Conservation (phyloP, 2,113 vertebrate species). For the Thinocorus orbignyianus region DNA sequence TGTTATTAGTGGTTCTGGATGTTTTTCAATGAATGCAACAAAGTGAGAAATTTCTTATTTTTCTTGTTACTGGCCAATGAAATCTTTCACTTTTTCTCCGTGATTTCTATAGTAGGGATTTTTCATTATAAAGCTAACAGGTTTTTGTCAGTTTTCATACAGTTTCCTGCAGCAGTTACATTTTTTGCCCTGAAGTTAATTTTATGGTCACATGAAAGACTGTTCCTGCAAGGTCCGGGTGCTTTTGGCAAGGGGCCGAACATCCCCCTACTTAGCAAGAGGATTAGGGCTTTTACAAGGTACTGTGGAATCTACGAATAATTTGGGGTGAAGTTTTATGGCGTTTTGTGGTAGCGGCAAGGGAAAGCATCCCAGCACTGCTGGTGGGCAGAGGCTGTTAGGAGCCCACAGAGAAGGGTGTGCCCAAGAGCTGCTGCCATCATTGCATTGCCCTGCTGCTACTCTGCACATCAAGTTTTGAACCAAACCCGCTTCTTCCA, state of each 20-base stretch:
- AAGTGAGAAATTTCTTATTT: neutral
- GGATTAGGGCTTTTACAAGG: neutral
- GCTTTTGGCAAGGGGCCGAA: neutral
- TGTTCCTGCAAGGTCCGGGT: neutral
- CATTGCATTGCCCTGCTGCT: neutral
- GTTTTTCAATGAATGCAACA: slow-evolving; percentile 47
- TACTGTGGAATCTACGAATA: neutral
- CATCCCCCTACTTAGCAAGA: neutral
- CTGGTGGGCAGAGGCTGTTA: neutral
- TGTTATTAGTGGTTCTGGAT: slow-evolving; percentile 6
- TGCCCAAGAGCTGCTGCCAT: rapidly evolving
- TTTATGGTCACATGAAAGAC: neutral
- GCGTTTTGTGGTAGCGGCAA: neutral
- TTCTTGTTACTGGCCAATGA: neutral
- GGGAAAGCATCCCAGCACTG: neutral
- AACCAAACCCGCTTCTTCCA: neutral
- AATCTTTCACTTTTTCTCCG: neutral
- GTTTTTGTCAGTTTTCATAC: slow-evolving; percentile 37
- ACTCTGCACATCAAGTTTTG: rapidly evolving
- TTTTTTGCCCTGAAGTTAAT: slow-evolving; percentile 27
- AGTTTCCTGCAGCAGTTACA: slow-evolving; percentile 25
- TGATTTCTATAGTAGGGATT: slow-evolving; percentile 18
- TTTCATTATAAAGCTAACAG: slow-evolving; percentile 48
- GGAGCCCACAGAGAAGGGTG: neutral
- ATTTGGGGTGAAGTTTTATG: neutral